Evolutionary conservation across 2,888 invertebrate genomes (phyloP).

Genomic region (Alsophila aescularia): DNA sequence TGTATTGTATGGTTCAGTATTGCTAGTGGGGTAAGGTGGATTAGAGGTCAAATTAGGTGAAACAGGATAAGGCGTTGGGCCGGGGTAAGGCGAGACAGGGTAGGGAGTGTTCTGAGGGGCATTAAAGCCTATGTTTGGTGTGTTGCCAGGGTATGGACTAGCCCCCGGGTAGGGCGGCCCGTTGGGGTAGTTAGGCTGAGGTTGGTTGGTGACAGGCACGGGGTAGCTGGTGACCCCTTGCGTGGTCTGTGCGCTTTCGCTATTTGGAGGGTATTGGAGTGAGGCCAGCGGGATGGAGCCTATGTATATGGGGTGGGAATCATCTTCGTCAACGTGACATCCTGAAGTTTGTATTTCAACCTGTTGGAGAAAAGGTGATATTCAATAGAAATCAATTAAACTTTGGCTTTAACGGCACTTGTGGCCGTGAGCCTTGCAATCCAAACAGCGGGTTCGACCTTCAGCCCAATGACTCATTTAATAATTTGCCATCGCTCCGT

Average conservation of each 20-base stretch:
- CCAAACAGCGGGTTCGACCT: too few relatives aligned
- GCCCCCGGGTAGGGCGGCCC: constrained; percentile 32
- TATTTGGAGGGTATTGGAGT: constrained; percentile 27
- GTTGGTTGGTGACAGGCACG: constrained; percentile 50
- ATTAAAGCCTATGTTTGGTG: constrained; percentile 40
- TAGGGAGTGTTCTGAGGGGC: constrained; percentile 35
- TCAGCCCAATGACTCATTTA: too few relatives aligned
- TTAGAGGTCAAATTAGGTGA: constrained; percentile 37
- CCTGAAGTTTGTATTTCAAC: constrained; percentile 55
- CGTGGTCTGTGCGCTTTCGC: constrained; percentile 35
- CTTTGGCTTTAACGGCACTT: too few relatives aligned
- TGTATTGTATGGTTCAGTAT: constrained; percentile 31
- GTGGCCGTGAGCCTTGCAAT: too few relatives aligned
- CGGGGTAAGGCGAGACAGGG: constrained; percentile 29
- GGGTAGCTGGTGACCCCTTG: constrained; percentile 39
- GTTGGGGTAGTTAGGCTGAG: constrained; percentile 32
- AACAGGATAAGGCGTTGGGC: constrained; percentile 38
- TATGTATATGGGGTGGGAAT: constrained; percentile 51
- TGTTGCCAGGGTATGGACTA: constrained; percentile 5
- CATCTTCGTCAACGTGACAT: constrained; percentile 59
- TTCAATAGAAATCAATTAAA: neutral
- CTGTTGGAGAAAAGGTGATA: constrained; percentile 42
- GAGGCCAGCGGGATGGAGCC: constrained; percentile 61
- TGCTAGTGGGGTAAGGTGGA: constrained; percentile 31
- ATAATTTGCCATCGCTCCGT: too few relatives aligned